phyloP scores from a whole-genome alignment of 2,888 invertebrate species.

The Philereme transversata region DNA sequence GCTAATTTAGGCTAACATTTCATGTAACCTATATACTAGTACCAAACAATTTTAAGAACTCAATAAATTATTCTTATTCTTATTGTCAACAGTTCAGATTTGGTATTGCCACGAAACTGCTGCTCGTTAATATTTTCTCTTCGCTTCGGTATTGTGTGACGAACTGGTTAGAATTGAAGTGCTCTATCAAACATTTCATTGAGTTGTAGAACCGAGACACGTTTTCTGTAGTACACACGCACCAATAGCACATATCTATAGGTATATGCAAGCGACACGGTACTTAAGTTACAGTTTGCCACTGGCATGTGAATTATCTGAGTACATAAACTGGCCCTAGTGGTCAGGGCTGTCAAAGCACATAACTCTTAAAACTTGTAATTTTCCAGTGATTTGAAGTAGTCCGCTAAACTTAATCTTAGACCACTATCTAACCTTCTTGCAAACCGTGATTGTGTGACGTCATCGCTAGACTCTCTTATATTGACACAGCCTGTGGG shows the following conservation, averaged over 20 bases:
- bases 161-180: constrained; percentile 6
- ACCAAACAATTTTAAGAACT: no score
- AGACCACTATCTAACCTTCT: neutral
- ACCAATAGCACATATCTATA: constrained; percentile 22
- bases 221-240: constrained; percentile 30
- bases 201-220: constrained; percentile 6
- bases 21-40: no score
- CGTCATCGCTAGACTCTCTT: no score
- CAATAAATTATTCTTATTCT: no score
- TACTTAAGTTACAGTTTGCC: constrained; percentile 50
- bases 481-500: no score
- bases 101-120: neutral
- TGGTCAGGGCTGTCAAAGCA: constrained; percentile 34
- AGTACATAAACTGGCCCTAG: constrained; percentile 38
- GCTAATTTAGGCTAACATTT: no score
- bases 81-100: no score
- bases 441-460: neutral
- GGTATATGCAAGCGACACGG: constrained; percentile 37
- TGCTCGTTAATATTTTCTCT: neutral
- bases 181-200: constrained; percentile 19
- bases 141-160: neutral
- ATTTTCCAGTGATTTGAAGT: neutral
- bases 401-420: neutral
- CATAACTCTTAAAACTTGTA: constrained; percentile 5
- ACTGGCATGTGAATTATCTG: constrained; percentile 51